Base-by-base conservation (phyloP, 2,888 invertebrate species). In the Morinoia aosen region DNA sequence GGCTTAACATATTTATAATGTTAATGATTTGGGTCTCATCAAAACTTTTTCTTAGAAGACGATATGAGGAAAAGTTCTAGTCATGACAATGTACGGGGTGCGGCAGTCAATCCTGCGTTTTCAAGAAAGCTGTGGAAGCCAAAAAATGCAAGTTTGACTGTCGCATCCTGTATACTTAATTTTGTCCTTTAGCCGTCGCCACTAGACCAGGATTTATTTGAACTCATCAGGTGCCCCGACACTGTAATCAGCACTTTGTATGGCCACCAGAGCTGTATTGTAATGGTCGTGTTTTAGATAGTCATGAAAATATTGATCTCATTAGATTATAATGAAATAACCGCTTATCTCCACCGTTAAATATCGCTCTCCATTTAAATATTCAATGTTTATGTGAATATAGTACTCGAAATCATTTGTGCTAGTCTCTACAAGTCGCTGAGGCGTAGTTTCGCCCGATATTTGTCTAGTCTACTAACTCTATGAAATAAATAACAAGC, bases 381-480 rank as follows among this genome's bases (percentile, higher is more conserved):
- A 76, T 76, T 76, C 76, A 76, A 76, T 76, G 76, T 76, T 76
- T 10, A 76, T 76, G 76, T 76, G 25, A 76, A 33, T 76, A 76
- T 76, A 76, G 76, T 76, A 76, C 33, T 76, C 25, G 25, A 33
- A 76, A 76, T 10, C 76, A 76, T 76, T 16, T 76, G 16, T 33
- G 76, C 76, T 76, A 76, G 76, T 76, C 76, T 76, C 25, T 76
- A 76, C 76, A 76, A 76, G 76, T 33, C 76, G 76, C 76, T 25
- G 33, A 25, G 76, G 76, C 76, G 76, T 76, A 76, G 76, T 76
- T 33, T 76, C 76, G 76, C 33, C 76, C 76, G 25, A 39, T 90
- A 39, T 90, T 48, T 90, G 39, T 40, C 90, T 90, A 90, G 90
- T 90, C 90, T 90, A 39, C 14, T 90, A 90, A 90, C 90, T 90